Evolutionary conservation across 2,113 vertebrate species (phyloP).

Genomic region (Grammomys surdaster): DNA sequence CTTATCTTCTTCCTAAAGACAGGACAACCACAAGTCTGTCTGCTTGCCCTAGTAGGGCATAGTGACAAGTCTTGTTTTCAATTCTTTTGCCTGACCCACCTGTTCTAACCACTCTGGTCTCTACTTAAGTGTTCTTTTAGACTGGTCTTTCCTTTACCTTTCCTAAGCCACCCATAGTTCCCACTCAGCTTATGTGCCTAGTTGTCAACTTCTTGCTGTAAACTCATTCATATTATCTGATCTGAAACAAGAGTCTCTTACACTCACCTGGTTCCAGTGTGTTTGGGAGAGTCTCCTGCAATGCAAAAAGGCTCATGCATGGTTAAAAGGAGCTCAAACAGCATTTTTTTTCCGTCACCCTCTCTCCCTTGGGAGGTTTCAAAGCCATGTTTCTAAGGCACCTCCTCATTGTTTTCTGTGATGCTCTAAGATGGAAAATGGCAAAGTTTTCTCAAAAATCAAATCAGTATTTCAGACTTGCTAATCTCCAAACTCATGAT

Average conservation of each 20-base stretch:
- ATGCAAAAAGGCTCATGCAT: not conserved
- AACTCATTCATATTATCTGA: not conserved
- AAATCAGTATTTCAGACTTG: constrained; percentile 11
- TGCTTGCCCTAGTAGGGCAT: not conserved
- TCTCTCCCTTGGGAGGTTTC: not conserved
- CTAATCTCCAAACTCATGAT: not conserved
- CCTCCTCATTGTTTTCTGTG: not conserved
- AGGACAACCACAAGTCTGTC: not conserved
- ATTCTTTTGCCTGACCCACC: not conserved
- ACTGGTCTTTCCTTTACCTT: not conserved
- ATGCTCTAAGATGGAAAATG: not conserved
- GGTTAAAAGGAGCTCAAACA: not conserved
- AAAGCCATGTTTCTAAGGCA: not conserved
- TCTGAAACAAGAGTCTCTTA: not conserved
- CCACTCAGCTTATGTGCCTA: not conserved
- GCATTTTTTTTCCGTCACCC: not conserved
- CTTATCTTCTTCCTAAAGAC: constrained; percentile 1
- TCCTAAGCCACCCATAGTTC: not conserved
- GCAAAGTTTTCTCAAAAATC: constrained; percentile 8
- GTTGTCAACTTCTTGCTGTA: constrained; percentile 17
- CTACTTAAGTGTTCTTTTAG: not conserved
- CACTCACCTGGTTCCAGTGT: not conserved
- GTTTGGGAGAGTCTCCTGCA: not conserved
- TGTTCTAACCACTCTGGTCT: constrained; percentile 1
- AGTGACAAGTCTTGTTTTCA: not conserved